These are phyloP conservation scores for Trissolcus brochymenae DNA, from an alignment of 2,888 invertebrate genomes.

Conservation along the genomic window DNA sequence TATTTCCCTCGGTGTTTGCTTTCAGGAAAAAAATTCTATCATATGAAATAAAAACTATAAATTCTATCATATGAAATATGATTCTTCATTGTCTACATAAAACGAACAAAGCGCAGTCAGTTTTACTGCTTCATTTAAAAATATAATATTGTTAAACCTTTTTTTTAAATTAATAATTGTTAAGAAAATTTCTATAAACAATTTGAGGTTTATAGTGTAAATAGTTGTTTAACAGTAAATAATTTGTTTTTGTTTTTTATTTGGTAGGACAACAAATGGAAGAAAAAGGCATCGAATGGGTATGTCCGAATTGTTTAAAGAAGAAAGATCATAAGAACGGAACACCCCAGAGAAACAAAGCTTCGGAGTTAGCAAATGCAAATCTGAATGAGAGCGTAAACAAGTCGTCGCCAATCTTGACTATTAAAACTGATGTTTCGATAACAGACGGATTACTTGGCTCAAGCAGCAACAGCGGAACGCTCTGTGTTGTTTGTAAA, in stretches of 20 bases:
- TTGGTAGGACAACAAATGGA: slow-evolving; percentile 88
- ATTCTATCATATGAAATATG: too few relatives aligned
- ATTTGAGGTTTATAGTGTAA: too few relatives aligned
- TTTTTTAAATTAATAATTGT: too few relatives aligned
- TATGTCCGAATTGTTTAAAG: slow-evolving; percentile 89
- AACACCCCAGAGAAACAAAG: slow-evolving; percentile 25
- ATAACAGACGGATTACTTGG: slow-evolving; percentile 20
- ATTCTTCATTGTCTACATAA: too few relatives aligned
- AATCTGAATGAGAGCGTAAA: slow-evolving; percentile 12
- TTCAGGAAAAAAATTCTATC: too few relatives aligned
- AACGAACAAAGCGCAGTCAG: too few relatives aligned
- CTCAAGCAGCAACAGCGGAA: slow-evolving; percentile 60
- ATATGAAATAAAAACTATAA: too few relatives aligned
- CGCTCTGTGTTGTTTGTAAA: slow-evolving; percentile 87
- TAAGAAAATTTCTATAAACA: too few relatives aligned
- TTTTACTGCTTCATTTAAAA: too few relatives aligned
- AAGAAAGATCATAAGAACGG: slow-evolving; percentile 73
- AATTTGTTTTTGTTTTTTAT: too few relatives aligned
- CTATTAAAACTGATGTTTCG: slow-evolving; percentile 15
- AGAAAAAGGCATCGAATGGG: slow-evolving; percentile 90
- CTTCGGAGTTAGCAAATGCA: slow-evolving; percentile 18
- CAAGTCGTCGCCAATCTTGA: background rate
- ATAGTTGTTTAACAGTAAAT: background rate
- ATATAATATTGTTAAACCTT: too few relatives aligned
- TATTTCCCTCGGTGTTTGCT: too few relatives aligned